phyloP scores from a whole-genome alignment of 1,140 invertebrate species.

The Rhyzopertha dominica region DNA sequence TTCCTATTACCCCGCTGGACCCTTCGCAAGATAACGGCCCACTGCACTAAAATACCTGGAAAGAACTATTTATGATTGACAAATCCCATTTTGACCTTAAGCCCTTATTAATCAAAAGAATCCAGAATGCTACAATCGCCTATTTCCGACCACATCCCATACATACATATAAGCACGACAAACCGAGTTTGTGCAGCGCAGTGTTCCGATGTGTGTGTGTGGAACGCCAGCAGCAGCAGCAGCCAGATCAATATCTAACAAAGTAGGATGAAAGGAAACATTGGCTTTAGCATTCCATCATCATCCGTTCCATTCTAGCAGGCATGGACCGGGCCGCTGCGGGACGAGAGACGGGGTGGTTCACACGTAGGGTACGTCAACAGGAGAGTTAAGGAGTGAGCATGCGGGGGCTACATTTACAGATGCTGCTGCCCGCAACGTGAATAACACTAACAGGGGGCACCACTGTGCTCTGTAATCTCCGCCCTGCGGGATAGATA shows the following conservation, averaged over 20 bases:
- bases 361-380: background rate
- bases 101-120: no score
- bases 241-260: constrained; percentile 30
- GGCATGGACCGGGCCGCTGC: constrained; percentile 10
- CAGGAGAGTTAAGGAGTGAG: constrained; percentile 2
- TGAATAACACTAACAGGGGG: constrained; percentile 1
- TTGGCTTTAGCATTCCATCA: constrained; percentile 27
- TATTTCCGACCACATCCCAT: no score
- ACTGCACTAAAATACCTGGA: no score
- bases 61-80: no score
- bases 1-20: no score
- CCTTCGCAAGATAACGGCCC: no score
- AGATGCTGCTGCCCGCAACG: constrained; percentile 3
- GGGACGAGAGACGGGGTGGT: constrained; percentile 4
- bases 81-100: no score
- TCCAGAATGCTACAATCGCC: no score
- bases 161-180: no score
- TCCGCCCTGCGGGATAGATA: background rate
- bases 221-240: constrained; percentile 4
- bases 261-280: constrained; percentile 30
- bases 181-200: no score
- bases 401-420: constrained; percentile 2
- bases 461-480: background rate
- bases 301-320: constrained; percentile 14
- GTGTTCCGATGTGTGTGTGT: no score